Evolutionary conservation across 1,140 invertebrate genomes (phyloP).

Genomic region (Bilobella aurantiaca): DNA sequence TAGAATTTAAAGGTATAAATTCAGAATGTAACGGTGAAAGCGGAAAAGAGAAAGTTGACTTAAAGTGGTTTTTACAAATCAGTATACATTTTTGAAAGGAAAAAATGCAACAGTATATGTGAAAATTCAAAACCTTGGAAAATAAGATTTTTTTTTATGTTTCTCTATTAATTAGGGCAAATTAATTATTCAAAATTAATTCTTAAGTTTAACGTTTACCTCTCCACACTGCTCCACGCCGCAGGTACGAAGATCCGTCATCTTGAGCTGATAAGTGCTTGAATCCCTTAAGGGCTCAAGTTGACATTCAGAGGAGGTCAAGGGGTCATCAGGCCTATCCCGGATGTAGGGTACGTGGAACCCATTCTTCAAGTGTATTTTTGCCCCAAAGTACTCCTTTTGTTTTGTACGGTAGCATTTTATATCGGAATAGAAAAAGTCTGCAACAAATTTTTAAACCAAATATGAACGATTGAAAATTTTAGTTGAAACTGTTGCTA

Average conservation of each 20-base stretch:
- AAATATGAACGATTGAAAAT: not conserved
- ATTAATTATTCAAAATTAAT: not conserved
- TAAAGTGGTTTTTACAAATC: too few species aligned
- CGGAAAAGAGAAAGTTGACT: too few species aligned
- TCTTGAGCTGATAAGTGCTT: slow-evolving; percentile 20
- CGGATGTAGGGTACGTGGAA: slow-evolving; percentile 31
- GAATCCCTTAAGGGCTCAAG: slow-evolving; percentile 13
- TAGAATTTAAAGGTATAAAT: too few species aligned
- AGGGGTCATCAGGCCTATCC: slow-evolving; percentile 28
- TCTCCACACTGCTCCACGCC: slow-evolving; percentile 34
- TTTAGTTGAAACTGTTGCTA: not conserved
- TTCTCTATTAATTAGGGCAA: too few species aligned
- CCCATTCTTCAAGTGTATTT: slow-evolving; percentile 29
- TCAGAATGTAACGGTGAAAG: too few species aligned
- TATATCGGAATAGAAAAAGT: slow-evolving; percentile 33
- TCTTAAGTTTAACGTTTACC: slow-evolving; percentile 5
- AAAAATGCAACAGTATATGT: too few species aligned
- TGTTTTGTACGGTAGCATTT: slow-evolving; percentile 25
- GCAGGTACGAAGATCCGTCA: slow-evolving; percentile 25
- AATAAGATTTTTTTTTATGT: too few species aligned
- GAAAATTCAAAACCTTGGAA: too few species aligned
- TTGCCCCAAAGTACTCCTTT: slow-evolving; percentile 30
- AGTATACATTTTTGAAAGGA: too few species aligned
- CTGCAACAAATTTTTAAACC: slow-evolving; percentile 8
- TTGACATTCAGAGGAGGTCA: slow-evolving; percentile 19